Evolutionary conservation across 2,888 invertebrate species (phyloP).

Genomic region (Lasius fuliginosus): DNA sequence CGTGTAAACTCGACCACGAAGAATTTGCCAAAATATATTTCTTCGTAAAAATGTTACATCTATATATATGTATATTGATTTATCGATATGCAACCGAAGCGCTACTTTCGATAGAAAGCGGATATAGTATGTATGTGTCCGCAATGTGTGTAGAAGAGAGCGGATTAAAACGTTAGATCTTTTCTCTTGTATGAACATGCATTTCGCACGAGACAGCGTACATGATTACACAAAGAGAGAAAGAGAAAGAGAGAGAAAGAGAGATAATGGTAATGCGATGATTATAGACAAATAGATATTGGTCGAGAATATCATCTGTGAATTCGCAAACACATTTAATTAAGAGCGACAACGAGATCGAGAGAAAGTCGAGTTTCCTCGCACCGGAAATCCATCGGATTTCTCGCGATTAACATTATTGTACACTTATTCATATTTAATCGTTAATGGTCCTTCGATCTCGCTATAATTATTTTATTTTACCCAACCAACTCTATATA

Average conservation of each 20-base stretch:
- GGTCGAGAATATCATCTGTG: slow-evolving; percentile 80
- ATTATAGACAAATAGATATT: slow-evolving; percentile 83
- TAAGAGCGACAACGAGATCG: slow-evolving; percentile 57
- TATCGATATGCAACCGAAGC: slow-evolving; percentile 69
- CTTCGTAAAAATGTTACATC: slow-evolving; percentile 73
- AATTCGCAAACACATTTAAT: slow-evolving; percentile 70
- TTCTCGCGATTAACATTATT: slow-evolving; percentile 58
- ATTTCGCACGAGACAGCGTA: slow-evolving; percentile 58
- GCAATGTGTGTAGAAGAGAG: slow-evolving; percentile 49
- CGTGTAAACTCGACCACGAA: slow-evolving; percentile 55
- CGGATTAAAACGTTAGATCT: slow-evolving; percentile 47
- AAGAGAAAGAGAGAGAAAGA: slow-evolving; percentile 31
- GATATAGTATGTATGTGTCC: slow-evolving; percentile 46
- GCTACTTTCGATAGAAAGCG: slow-evolving; percentile 69
- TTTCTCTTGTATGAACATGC: slow-evolving; percentile 37
- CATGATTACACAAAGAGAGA: slow-evolving; percentile 36
- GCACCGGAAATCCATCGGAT: slow-evolving; percentile 25
- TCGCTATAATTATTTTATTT: slow-evolving; percentile 53
- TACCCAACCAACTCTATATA: neutral
- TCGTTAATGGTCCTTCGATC: slow-evolving; percentile 66
- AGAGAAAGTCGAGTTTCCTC: slow-evolving; percentile 37
- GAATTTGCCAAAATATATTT: slow-evolving; percentile 74
- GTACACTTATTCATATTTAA: slow-evolving; percentile 58
- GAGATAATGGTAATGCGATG: slow-evolving; percentile 39
- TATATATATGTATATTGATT: slow-evolving; percentile 54